Evolutionary conservation across 2,113 vertebrate species (phyloP).

Genomic region (Grammomys surdaster): DNA sequence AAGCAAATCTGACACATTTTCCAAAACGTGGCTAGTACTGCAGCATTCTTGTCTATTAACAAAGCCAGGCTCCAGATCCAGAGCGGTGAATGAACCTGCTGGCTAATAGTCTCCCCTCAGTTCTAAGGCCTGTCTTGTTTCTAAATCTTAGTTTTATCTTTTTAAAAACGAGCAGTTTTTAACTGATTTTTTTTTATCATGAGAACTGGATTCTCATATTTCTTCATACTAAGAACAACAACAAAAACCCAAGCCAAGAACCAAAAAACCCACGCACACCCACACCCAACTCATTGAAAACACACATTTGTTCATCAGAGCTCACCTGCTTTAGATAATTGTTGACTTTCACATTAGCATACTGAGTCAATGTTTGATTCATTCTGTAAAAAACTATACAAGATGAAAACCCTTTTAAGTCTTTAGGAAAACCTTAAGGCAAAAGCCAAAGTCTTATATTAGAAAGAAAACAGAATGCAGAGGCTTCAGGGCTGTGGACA

Average conservation of each 20-base stretch:
- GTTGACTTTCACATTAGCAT: slow-evolving; percentile 70
- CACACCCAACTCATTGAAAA: slow-evolving; percentile 72
- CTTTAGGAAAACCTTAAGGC: slow-evolving; percentile 50
- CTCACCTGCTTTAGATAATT: slow-evolving; percentile 68
- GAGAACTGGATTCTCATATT: slow-evolving; percentile 61
- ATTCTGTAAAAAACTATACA: slow-evolving; percentile 68
- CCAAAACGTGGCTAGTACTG: slow-evolving; percentile 72
- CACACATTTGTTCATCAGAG: slow-evolving; percentile 75
- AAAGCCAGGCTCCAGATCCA: slow-evolving; percentile 59
- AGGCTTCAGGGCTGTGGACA: not conserved
- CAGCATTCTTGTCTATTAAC: slow-evolving; percentile 57
- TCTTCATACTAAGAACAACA: slow-evolving; percentile 67
- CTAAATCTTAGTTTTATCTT: slow-evolving; percentile 69
- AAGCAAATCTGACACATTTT: slow-evolving; percentile 80
- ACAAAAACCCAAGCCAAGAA: slow-evolving; percentile 8
- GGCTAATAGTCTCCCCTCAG: slow-evolving; percentile 51
- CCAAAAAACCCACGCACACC: not conserved
- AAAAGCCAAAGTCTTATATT: slow-evolving; percentile 69
- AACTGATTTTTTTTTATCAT: slow-evolving; percentile 56
- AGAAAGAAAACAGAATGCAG: slow-evolving; percentile 50
- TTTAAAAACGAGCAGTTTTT: slow-evolving; percentile 54
- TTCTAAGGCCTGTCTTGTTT: not conserved
- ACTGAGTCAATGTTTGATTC: slow-evolving; percentile 62
- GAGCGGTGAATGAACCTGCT: slow-evolving; percentile 54
- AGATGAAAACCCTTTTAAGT: slow-evolving; percentile 64